phyloP scores from a whole-genome alignment of 1,140 invertebrate genomes.

The Myzus persicae region DNA sequence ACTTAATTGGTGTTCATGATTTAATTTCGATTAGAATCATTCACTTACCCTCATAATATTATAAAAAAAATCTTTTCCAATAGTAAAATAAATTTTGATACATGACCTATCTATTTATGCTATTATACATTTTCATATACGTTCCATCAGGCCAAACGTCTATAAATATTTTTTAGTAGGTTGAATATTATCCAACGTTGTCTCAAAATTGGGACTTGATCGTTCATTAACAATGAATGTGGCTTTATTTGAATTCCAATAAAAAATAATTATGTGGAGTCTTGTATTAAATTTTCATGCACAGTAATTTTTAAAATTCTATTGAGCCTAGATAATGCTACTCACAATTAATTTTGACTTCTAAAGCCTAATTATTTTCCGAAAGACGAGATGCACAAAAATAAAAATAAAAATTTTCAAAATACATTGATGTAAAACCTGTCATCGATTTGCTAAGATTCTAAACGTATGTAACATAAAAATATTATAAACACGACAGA shows the following conservation, averaged over 20 bases:
- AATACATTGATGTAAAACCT: not conserved
- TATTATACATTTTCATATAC: not conserved
- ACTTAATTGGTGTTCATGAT: not conserved
- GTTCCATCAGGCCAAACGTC: not conserved
- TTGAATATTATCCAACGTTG: not conserved
- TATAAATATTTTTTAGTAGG: not conserved
- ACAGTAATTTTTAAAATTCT: not conserved
- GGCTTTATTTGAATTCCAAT: not conserved
- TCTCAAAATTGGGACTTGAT: not conserved
- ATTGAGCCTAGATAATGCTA: not conserved
- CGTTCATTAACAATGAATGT: too few relatives aligned
- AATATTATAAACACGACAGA: not conserved
- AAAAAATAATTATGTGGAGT: not conserved
- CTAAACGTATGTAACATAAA: not conserved
- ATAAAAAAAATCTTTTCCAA: not conserved
- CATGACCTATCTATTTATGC: not conserved
- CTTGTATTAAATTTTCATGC: not conserved
- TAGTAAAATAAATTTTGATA: not conserved
- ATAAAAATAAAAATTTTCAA: not conserved
- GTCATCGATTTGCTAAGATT: not conserved
- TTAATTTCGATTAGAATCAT: not conserved
- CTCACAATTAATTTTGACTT: not conserved
- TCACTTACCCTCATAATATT: not conserved
- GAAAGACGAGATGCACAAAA: not conserved
- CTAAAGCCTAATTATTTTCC: not conserved